Evolutionary conservation across 2,797 vertebrate species (phyloP).

Genomic region (Orestias chungarensis): DNA sequence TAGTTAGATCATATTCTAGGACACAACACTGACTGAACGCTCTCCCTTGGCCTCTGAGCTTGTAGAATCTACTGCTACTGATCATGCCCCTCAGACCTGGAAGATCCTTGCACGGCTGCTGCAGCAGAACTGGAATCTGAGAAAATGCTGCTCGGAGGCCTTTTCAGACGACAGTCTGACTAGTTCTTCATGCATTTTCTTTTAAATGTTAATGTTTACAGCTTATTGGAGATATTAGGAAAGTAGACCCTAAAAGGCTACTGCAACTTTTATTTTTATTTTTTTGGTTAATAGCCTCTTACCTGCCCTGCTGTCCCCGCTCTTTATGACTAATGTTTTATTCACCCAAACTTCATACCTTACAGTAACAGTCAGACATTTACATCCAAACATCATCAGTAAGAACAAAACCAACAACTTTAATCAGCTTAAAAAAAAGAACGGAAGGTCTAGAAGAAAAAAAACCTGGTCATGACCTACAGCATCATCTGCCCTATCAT

Average conservation of each 20-base stretch:
- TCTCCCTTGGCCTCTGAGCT: constrained; percentile 44
- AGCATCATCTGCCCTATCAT: constrained; percentile 99
- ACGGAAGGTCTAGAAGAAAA: not conserved
- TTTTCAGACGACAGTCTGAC: constrained; percentile 36
- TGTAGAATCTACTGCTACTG: constrained; percentile 60
- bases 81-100: constrained; percentile 19
- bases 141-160: constrained; percentile 36
- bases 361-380: not conserved
- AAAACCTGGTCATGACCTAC: constrained; percentile 92
- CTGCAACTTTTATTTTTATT: constrained; percentile 22
- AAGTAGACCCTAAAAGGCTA: constrained; percentile 25
- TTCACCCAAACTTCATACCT: constrained; percentile 12
- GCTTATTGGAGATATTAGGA: constrained; percentile 39
- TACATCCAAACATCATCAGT: not conserved
- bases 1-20: constrained; percentile 19
- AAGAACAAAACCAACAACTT: too few relatives aligned
- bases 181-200: constrained; percentile 34
- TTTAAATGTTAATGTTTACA: constrained; percentile 60
- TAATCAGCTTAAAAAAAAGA: too few relatives aligned
- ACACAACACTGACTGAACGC: constrained; percentile 48
- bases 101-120: constrained; percentile 24
- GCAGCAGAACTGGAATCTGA: constrained; percentile 32
- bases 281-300: constrained; percentile 6
- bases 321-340: constrained; percentile 8
- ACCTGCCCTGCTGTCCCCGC: constrained; percentile 11